Percentiles rank a stretch among this genome's conserved stretches.
phyloP scores from a whole-genome alignment of 2,888 invertebrate species.

The Magallana nippona region DNA sequence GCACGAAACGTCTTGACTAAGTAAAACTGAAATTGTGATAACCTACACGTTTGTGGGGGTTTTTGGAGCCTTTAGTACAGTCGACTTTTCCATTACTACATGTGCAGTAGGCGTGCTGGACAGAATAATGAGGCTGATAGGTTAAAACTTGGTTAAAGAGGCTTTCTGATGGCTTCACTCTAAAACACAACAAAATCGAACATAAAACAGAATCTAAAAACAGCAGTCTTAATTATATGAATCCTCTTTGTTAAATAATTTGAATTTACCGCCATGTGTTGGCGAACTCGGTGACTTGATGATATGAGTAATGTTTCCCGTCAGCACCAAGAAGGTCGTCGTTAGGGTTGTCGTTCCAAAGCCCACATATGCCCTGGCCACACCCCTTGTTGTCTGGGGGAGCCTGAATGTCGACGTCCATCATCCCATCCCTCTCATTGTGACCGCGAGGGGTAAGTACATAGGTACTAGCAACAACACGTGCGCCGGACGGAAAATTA shows the following conservation, averaged over 20 bases:
- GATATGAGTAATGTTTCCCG: slow-evolving; percentile 42
- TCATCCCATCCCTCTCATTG: slow-evolving; percentile 32
- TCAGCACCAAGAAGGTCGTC: slow-evolving; percentile 53
- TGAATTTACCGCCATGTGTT: slow-evolving; percentile 36
- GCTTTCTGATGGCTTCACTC: slow-evolving; percentile 25
- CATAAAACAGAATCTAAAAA: too few species aligned
- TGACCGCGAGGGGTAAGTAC: background rate
- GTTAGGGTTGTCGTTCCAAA: slow-evolving; percentile 48
- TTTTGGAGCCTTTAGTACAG: slow-evolving; percentile 41
- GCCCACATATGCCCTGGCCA: slow-evolving; percentile 56
- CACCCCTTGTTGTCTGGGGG: slow-evolving; percentile 29
- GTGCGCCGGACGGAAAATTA: slow-evolving; percentile 40
- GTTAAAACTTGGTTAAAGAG: slow-evolving; percentile 37
- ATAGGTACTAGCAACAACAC: slow-evolving; percentile 18
- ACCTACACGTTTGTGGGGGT: slow-evolving; percentile 26
- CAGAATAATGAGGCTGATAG: slow-evolving; percentile 23
- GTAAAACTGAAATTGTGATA: too few species aligned
- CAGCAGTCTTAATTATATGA: too few species aligned
- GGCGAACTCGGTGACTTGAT: slow-evolving; percentile 3
- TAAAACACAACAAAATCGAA: background rate
- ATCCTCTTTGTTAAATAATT: too few species aligned
- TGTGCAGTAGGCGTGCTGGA: slow-evolving; percentile 35
- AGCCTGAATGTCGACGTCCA: slow-evolving; percentile 36
- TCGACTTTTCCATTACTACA: slow-evolving; percentile 29
- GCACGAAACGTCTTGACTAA: too few species aligned